Conservation (phyloP, 2,888 invertebrate genomes). For the Chrysolina oricalcia region DNA sequence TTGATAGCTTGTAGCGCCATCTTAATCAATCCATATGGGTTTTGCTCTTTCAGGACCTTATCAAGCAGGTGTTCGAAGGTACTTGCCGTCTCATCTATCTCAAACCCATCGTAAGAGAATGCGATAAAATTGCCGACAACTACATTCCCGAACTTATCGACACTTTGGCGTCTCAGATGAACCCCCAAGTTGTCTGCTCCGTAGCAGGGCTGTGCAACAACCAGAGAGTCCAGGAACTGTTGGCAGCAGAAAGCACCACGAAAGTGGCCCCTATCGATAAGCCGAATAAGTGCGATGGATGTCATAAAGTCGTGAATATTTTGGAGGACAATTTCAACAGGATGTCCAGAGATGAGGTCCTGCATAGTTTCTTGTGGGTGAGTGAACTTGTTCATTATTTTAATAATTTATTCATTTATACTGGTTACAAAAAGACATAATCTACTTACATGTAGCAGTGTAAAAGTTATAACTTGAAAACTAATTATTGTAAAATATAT, state of each 20-base stretch:
- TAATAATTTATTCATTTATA: no score
- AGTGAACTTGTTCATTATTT: constrained; percentile 30
- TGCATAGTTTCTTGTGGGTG: constrained; percentile 75
- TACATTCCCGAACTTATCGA: constrained; percentile 92
- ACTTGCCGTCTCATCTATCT: constrained; percentile 88
- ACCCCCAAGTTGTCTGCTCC: constrained; percentile 90
- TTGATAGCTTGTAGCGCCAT: no score
- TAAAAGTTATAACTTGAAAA: no score
- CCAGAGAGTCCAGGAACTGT: constrained; percentile 79
- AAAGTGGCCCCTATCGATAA: constrained; percentile 19
- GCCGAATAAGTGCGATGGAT: constrained; percentile 70
- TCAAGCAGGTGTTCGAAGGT: constrained; percentile 90
- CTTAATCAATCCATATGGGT: not conserved
- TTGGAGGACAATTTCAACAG: constrained; percentile 75
- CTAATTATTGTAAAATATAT: no score
- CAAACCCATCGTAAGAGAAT: constrained; percentile 83
- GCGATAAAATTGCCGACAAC: constrained; percentile 85
- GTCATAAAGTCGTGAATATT: constrained; percentile 73
- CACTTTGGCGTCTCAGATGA: constrained; percentile 91
- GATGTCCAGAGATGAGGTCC: constrained; percentile 75
- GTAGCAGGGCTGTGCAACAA: constrained; percentile 92
- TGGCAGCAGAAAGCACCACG: constrained; percentile 72
- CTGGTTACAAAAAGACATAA: no score
- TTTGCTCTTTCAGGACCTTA: constrained; percentile 77
- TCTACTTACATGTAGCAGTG: no score